phyloP scores from a whole-genome alignment of 1,140 invertebrate genomes.

The Scaptomyza montana region DNA sequence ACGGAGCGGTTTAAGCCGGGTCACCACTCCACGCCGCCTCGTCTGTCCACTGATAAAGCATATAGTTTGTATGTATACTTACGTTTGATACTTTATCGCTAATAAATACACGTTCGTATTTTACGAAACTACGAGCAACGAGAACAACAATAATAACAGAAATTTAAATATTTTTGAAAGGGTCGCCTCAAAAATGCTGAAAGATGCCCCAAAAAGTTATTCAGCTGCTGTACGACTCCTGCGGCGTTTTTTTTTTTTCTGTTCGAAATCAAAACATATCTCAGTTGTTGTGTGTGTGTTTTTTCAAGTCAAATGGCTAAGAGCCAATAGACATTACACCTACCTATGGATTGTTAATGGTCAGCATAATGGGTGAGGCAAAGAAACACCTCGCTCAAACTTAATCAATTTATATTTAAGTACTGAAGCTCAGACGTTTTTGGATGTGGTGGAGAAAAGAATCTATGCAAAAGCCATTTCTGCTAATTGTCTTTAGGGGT shows the following conservation, averaged over 20 bases:
- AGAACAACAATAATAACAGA: constrained; percentile 5
- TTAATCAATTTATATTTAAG: constrained; percentile 1
- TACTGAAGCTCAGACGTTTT: too few relatives aligned
- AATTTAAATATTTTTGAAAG: constrained; percentile 78
- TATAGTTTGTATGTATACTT: constrained; percentile 34
- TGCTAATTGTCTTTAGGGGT: too few relatives aligned
- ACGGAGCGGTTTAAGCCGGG: neutral
- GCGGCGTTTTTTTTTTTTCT: constrained; percentile 62
- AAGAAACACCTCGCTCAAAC: constrained; percentile 3
- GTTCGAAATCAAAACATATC: constrained; percentile 80
- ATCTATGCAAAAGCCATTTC: too few relatives aligned
- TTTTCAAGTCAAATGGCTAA: neutral
- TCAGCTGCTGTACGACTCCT: constrained; percentile 55
- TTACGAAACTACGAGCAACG: constrained; percentile 52
- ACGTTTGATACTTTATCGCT: constrained; percentile 67
- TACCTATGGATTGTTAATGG: constrained; percentile 33
- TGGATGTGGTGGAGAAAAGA: too few relatives aligned
- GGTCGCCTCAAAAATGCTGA: constrained; percentile 2
- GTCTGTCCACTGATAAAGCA: neutral
- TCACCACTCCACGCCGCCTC: neutral
- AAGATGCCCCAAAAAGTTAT: constrained; percentile 10
- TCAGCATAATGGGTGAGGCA: neutral
- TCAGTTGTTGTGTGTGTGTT: constrained; percentile 2
- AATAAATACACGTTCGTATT: constrained; percentile 81
- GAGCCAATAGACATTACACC: constrained; percentile 33